Conservation (phyloP, 1,140 invertebrate species). For the Drosophila ficusphila region DNA sequence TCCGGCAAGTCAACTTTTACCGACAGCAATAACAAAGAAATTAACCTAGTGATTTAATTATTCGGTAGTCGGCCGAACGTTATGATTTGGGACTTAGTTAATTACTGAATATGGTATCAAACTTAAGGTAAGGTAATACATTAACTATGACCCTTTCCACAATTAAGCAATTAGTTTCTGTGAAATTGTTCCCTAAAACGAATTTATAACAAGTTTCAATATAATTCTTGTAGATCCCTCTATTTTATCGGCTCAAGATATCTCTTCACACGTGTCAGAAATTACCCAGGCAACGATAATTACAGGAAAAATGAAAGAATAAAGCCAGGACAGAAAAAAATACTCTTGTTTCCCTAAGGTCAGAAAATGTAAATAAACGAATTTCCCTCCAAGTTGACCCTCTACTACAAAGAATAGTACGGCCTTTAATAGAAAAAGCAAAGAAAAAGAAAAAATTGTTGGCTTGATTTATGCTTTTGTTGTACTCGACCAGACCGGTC, state of each 20-base stretch:
- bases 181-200: too few species aligned
- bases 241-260: too few species aligned
- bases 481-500: conserved; percentile 29
- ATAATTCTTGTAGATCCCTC: too few species aligned
- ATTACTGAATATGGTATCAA: neutral
- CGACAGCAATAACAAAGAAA: neutral
- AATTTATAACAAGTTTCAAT: too few species aligned
- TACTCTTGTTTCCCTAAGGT: conserved; percentile 27
- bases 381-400: conserved; percentile 5
- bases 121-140: neutral
- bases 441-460: conserved; percentile 57
- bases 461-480: conserved; percentile 67
- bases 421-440: conserved; percentile 43
- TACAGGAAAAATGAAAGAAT: neutral
- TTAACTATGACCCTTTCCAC: neutral
- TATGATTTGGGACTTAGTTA: neutral
- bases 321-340: conserved; percentile 1
- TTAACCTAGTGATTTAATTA: neutral
- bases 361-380: conserved; percentile 71
- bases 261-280: conserved; percentile 64
- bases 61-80: too few species aligned
- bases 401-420: conserved; percentile 1
- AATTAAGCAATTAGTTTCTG: too few species aligned
- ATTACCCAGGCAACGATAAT: conserved; percentile 43
- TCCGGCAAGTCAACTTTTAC: neutral